Percentiles rank a stretch among this genome's conserved stretches.
phyloP scores from a whole-genome alignment of 2,888 invertebrate species.

The Brenthis hecate region DNA sequence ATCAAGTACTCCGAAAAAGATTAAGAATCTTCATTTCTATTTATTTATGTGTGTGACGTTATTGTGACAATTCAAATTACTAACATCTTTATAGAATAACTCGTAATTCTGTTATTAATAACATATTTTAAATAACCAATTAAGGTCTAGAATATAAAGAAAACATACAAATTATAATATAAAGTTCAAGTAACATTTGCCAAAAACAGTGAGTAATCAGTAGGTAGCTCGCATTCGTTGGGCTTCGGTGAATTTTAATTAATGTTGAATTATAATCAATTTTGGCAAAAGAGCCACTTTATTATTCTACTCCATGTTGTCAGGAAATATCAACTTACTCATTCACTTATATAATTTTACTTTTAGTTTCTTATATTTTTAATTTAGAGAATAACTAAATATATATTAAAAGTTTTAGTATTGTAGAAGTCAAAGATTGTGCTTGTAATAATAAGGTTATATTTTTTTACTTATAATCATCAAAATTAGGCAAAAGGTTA shows the following conservation, averaged over 20 bases:
- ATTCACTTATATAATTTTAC: background rate
- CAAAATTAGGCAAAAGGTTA: too few relatives aligned
- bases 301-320: background rate
- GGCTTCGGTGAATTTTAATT: conserved; percentile 27
- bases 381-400: background rate
- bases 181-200: conserved; percentile 12
- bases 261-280: conserved; percentile 24
- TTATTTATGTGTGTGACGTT: too few relatives aligned
- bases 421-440: background rate
- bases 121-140: too few relatives aligned
- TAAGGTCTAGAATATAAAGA: too few relatives aligned
- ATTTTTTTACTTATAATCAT: too few relatives aligned
- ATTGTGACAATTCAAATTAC: too few relatives aligned
- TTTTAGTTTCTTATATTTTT: background rate
- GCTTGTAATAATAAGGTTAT: too few relatives aligned
- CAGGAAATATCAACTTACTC: conserved; percentile 11
- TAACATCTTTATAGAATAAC: too few relatives aligned
- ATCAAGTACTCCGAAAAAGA: too few relatives aligned
- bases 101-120: too few relatives aligned
- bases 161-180: conserved; percentile 2
- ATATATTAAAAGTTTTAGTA: background rate
- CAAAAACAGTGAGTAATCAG: conserved; percentile 5
- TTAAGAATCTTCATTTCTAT: too few relatives aligned
- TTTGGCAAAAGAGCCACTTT: background rate
- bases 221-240: conserved; percentile 11